Evolutionary conservation across 2,888 invertebrate species (phyloP), one percentile per base, ranked within the genome.

Genomic region (Acronicta psi): DNA sequence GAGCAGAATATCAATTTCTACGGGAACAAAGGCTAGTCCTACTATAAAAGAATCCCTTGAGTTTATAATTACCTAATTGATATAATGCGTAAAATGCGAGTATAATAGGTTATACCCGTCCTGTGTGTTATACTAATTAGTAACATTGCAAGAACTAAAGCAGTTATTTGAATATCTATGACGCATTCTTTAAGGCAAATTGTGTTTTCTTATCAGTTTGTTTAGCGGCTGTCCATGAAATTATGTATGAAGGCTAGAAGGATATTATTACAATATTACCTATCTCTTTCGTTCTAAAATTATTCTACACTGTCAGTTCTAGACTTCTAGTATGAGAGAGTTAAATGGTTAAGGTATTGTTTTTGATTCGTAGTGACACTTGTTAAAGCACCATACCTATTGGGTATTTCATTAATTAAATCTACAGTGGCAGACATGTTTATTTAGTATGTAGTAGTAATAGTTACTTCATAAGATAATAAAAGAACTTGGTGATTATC

Each of bases 161-260:
- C 34, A 50, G 29, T 11, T 43, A 42, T 56, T 56, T 69, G 47
- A 56, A 69, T 50, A 67, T 51, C 36, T 42, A 51, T 68, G 71
- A 68, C 71, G 59, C 66, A 68, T 18, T 58, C 37, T 41, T 34
- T 49, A 44, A 5, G 46, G 54, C 13, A 49, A 47, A 51, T 51
- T 44, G 17, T 44, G 36, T 64, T 37, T 53, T 68, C 68, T 77
- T 75, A 77, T 77, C 78, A 65, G 67, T 73, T 63, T 69, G 58
- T 51, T 58, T 53, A 65, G 56, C 49, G 59, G 34, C 14, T 56
- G 58, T 54, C 63, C 62, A 59, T 73, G 65, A 70, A 77, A 77
- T 58, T 59, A 54, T 16, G 25, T 47, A 34, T 11, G 8, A 40
- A 57, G 45, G 44, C 40, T n/a, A n/a, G n/a, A n/a, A n/a, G n/a